Conservation (phyloP, 2,113 vertebrate species). For the Tragelaphus strepsiceros region DNA sequence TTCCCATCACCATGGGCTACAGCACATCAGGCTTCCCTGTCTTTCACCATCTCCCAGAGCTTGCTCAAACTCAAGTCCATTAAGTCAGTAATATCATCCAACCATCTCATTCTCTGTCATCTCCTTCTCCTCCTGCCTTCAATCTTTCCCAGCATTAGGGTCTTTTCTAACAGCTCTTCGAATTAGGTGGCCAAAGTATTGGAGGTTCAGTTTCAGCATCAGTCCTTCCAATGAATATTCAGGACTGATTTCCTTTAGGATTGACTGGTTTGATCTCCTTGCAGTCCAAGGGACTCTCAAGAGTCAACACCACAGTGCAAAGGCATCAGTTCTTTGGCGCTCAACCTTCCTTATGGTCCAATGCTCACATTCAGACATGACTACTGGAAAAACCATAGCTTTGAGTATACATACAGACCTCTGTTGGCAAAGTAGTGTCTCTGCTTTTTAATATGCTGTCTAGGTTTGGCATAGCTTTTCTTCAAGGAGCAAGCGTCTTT, state of each 20-base stretch:
- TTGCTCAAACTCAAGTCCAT: background rate
- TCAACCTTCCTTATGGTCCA: background rate
- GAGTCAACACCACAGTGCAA: background rate
- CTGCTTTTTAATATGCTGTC: background rate
- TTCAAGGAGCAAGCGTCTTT: background rate
- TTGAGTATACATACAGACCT: background rate
- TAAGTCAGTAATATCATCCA: background rate
- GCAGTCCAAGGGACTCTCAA: background rate
- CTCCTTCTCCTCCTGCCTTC: background rate
- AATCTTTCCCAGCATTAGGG: background rate
- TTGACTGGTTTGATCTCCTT: background rate
- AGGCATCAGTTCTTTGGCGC: background rate
- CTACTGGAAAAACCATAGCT: background rate
- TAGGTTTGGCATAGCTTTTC: background rate
- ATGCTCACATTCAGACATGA: background rate
- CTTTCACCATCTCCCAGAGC: background rate
- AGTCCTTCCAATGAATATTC: background rate
- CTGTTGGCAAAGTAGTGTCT: background rate
- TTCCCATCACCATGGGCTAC: background rate
- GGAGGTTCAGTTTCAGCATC: background rate
- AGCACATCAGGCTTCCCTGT: background rate
- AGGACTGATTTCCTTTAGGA: background rate
- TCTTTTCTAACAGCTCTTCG: background rate
- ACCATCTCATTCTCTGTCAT: background rate
- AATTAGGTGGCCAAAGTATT: background rate